These are phyloP conservation scores for Sphaerophoria taeniata DNA, from an alignment of 2,888 invertebrate genomes.

Conservation along the genomic window DNA sequence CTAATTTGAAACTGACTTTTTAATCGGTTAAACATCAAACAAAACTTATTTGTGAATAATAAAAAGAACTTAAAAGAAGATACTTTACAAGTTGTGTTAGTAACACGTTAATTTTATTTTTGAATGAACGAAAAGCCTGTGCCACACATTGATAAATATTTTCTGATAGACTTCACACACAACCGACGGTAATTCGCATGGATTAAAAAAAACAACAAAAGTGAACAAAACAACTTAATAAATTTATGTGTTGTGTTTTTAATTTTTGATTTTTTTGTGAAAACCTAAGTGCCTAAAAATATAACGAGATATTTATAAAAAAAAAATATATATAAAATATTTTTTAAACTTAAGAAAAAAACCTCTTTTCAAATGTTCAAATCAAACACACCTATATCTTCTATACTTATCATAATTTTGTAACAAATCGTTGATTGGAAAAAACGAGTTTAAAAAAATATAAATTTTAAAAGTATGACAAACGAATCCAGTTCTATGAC, in stretches of 20 bases:
- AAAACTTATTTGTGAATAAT: constrained; percentile 8
- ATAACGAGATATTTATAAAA: constrained; percentile 52
- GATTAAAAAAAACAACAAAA: constrained; percentile 9
- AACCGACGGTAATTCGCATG: constrained; percentile 47
- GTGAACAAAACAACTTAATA: constrained; percentile 8
- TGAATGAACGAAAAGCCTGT: constrained; percentile 32
- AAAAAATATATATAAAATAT: constrained; percentile 23
- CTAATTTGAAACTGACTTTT: constrained; percentile 3
- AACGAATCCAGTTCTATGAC: constrained; percentile 73
- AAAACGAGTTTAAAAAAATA: constrained; percentile 9
- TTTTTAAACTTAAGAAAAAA: constrained; percentile 6
- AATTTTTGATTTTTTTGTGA: constrained; percentile 35
- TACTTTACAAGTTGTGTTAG: constrained; percentile 54
- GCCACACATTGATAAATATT: constrained; percentile 34
- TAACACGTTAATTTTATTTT: constrained; percentile 30
- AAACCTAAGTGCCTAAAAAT: constrained; percentile 71
- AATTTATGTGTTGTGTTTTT: constrained; percentile 58
- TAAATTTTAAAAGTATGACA: constrained; percentile 68
- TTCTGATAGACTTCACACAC: constrained; percentile 19
- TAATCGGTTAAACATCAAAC: constrained; percentile 1
- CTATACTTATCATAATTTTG: too few species aligned
- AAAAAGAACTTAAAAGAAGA: constrained; percentile 41
- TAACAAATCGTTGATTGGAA: constrained; percentile 12
- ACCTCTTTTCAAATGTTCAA: constrained; percentile 62
- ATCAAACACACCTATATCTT: constrained; percentile 30